A percentile compares a stretch with the other conserved stretches of the same genome.
Conservation (phyloP, 2,113 vertebrate genomes). For the Laticauda colubrina region DNA sequence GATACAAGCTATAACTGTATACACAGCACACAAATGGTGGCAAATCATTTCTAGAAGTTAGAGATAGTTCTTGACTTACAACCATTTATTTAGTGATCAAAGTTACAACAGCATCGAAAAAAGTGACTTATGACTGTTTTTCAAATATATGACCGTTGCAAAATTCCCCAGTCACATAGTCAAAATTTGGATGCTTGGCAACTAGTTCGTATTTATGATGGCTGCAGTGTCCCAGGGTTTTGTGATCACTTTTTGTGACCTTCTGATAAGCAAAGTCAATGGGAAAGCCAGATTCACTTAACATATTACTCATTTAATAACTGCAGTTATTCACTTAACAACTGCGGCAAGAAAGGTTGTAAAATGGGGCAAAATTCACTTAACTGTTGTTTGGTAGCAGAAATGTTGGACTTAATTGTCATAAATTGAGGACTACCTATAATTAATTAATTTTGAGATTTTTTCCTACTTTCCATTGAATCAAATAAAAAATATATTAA, state of each 20-base stretch:
- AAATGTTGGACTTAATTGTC: neutral
- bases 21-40: neutral
- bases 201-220: neutral
- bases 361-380: neutral
- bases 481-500: neutral
- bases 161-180: neutral
- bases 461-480: neutral
- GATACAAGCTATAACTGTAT: neutral
- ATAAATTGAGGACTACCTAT: neutral
- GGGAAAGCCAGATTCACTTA: neutral
- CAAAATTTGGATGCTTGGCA: neutral
- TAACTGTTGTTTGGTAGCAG: neutral
- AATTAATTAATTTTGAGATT: neutral
- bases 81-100: neutral
- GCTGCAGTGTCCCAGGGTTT: neutral
- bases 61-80: neutral
- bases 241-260: neutral
- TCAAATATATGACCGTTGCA: neutral
- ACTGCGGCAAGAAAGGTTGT: neutral
- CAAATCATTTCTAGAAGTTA: neutral
- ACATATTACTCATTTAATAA: no score
- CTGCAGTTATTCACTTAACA: neutral
- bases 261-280: neutral
- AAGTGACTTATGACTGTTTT: neutral
- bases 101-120: neutral